Evolutionary conservation across 2,113 vertebrate species (phyloP).

Genomic region (Macrotis lagotis): DNA sequence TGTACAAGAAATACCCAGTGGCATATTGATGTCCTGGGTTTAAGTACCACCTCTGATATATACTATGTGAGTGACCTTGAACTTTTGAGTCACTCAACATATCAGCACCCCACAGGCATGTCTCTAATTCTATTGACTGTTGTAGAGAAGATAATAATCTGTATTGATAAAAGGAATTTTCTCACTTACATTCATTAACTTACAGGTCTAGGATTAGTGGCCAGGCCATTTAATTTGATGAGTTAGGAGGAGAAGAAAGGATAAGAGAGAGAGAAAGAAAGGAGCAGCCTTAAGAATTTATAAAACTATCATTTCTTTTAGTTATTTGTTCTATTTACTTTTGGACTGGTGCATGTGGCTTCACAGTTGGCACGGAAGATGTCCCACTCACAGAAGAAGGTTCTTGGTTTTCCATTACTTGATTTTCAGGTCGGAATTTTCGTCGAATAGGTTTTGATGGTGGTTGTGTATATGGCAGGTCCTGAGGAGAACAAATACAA

Average conservation of each 20-base stretch:
- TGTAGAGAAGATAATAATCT: background rate
- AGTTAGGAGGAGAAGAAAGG: background rate
- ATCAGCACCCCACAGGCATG: background rate
- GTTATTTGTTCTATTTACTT: conserved; percentile 84
- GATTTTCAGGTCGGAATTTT: conserved; percentile 90
- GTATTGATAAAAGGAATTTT: background rate
- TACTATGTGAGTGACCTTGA: background rate
- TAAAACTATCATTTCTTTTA: background rate
- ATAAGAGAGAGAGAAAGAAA: background rate
- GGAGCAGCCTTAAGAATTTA: background rate
- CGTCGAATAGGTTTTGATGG: conserved; percentile 93
- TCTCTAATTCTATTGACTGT: background rate
- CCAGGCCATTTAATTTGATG: background rate
- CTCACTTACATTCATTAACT: background rate
- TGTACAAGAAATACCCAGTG: background rate
- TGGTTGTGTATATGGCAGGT: conserved; percentile 85
- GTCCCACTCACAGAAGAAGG: conserved; percentile 78
- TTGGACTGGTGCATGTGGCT: conserved; percentile 85
- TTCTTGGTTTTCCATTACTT: conserved; percentile 87
- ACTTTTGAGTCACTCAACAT: background rate
- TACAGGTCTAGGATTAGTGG: background rate
- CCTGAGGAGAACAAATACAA: conserved; percentile 82
- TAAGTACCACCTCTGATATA: background rate
- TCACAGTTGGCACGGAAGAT: conserved; percentile 79
- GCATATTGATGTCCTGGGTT: background rate